Conservation (phyloP, 2,797 vertebrate genomes). For the Dryobates pubescens region DNA sequence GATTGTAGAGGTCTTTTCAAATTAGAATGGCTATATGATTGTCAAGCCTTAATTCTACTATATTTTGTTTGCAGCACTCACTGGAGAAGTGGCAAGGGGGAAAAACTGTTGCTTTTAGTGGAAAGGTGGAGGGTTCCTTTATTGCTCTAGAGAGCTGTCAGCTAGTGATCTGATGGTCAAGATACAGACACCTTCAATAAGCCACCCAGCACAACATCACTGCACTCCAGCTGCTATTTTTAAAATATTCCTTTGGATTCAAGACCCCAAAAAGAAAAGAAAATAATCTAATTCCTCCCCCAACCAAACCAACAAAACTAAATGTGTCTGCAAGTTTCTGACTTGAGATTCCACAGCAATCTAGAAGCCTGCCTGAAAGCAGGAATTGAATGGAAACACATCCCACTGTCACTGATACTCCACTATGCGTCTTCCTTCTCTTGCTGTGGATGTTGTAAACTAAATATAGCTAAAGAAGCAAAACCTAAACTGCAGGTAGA, state of each 20-base stretch:
- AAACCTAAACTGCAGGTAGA: neutral
- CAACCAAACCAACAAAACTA: neutral
- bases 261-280: neutral
- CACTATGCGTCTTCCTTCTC: neutral
- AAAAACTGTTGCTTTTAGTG: neutral
- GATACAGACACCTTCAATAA: fast-evolving
- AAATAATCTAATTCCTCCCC: too few relatives aligned
- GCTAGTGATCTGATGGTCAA: neutral
- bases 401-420: neutral
- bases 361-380: neutral
- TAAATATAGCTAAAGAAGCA: neutral
- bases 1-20: too few relatives aligned
- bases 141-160: neutral
- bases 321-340: neutral
- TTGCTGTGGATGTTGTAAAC: neutral
- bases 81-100: neutral
- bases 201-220: fast-evolving
- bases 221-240: neutral
- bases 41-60: neutral
- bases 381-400: neutral
- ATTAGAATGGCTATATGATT: too few relatives aligned
- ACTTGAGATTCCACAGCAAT: neutral
- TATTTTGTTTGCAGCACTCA: neutral
- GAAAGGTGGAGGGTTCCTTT: neutral
- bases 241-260: neutral